Conservation (phyloP, 2,888 invertebrate species). For the Pogonocherus hispidulus region DNA sequence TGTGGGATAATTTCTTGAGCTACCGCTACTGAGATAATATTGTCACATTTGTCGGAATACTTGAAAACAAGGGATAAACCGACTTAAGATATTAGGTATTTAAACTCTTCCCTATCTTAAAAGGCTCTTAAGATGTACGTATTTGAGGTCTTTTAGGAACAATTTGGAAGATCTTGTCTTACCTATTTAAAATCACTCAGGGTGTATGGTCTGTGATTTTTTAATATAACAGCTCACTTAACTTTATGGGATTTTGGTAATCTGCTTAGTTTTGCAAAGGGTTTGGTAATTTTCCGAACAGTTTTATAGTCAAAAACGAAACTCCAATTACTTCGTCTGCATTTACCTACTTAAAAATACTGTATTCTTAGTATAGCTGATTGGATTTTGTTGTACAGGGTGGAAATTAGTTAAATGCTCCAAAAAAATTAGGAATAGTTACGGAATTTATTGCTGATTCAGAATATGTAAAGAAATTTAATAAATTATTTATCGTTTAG, state of each 20-base stretch:
- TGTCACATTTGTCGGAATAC: conserved; percentile 27
- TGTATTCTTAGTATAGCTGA: too few species aligned
- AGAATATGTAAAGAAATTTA: too few species aligned
- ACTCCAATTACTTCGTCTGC: too few species aligned
- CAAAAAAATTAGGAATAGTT: too few species aligned
- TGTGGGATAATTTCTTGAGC: conserved; percentile 25
- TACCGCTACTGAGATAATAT: conserved; percentile 13
- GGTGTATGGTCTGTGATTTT: not conserved
- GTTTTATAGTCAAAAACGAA: too few species aligned
- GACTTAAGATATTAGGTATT: conserved; percentile 29
- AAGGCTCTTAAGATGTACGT: conserved; percentile 23
- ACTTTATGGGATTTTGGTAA: conserved; percentile 1
- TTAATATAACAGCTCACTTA: conserved; percentile 17
- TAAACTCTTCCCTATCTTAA: conserved; percentile 18
- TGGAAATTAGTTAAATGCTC: too few species aligned
- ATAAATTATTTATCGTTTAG: too few species aligned
- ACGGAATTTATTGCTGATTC: too few species aligned
- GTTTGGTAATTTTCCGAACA: not conserved
- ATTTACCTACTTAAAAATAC: too few species aligned
- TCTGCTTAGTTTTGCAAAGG: conserved; percentile 8
- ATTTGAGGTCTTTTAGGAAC: conserved; percentile 4
- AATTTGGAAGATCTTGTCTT: conserved; percentile 2
- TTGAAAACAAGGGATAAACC: conserved; percentile 25
- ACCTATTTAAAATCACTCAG: conserved; percentile 9
- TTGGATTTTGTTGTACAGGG: too few species aligned